Base-by-base conservation (phyloP, 2,888 invertebrate species). In the Temnothorax ravouxi region DNA sequence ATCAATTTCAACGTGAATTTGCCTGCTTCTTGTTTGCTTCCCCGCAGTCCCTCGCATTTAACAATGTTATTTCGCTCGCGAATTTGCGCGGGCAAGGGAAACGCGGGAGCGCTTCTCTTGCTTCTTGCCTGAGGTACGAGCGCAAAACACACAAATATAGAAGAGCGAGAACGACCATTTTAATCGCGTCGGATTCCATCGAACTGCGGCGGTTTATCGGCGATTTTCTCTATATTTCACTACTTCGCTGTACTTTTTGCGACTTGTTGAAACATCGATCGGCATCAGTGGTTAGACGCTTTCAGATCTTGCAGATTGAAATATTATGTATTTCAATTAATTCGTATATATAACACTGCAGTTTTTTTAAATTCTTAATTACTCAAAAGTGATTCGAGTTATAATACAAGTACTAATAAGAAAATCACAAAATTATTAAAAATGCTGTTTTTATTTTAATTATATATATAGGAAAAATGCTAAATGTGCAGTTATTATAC, bases 1-100 rank as follows among this genome's bases (percentile, higher is more conserved):
- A 90, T 89, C 89, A 89, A 89, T 89, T 89, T 86, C 89, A 84
- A 50, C 41, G 67, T 38, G 72, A 62, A 61, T 71, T 66, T 74
- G 72, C 64, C 61, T 71, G 69, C 83, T 67, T 67, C 80, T 83
- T 56, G 56, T 56, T 34, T 9, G 41, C 29, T 29, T 29, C 29
- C 21, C 64, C 52, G 83, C 80, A 61, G 34, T 69, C 25, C 77
- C 47, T 84, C 72, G 52, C 81, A 47, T 81, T 82, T 84, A 84
- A 74, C 84, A 62, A 84, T 52, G 84, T 84, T 84, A 81, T 67
- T 80, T 80, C 47, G 59, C 59, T 21, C 34, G 77, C 71, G 29
- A 71, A 54, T 71, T 77, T 9, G 59, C 72, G 47, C 79, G 47
- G 18, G 52, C 29, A 29, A 29, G 29, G 3, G 29, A 3, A 52